phyloP scores from a whole-genome alignment of 2,113 vertebrate species.

The Petrocephalus zakoni region DNA sequence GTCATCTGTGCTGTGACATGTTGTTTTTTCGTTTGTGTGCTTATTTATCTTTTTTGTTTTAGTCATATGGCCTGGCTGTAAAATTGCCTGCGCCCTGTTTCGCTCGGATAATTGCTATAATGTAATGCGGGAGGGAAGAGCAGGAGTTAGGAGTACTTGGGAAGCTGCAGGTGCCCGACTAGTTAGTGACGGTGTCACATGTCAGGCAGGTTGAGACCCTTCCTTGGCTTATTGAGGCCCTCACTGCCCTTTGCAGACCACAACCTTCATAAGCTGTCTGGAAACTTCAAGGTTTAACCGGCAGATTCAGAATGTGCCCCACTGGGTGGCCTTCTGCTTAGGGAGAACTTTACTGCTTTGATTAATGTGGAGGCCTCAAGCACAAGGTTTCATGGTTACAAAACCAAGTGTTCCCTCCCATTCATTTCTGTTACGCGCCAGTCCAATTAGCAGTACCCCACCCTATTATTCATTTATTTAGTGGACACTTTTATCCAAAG shows the following conservation, averaged over 20 bases:
- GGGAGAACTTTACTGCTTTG: background rate
- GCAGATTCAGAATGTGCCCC: background rate
- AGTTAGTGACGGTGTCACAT: background rate
- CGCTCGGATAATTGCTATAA: background rate
- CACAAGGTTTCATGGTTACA: background rate
- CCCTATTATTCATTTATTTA: background rate
- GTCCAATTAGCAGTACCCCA: background rate
- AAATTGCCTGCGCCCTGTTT: background rate
- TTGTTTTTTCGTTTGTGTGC: background rate
- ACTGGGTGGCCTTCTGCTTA: background rate
- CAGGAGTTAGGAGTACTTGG: background rate
- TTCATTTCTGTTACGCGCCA: background rate
- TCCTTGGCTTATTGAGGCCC: background rate
- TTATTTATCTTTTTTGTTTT: background rate
- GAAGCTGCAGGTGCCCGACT: background rate
- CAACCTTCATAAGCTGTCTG: background rate
- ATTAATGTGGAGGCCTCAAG: background rate
- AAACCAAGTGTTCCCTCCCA: background rate
- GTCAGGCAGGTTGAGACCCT: background rate
- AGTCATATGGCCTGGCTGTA: background rate
- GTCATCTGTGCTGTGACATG: background rate
- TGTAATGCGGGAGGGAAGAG: background rate
- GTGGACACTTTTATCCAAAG: background rate
- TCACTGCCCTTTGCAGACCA: background rate
- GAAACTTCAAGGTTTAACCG: background rate